Conservation (phyloP, 2,888 invertebrate genomes). For the Caenorhabditis sp. region DNA sequence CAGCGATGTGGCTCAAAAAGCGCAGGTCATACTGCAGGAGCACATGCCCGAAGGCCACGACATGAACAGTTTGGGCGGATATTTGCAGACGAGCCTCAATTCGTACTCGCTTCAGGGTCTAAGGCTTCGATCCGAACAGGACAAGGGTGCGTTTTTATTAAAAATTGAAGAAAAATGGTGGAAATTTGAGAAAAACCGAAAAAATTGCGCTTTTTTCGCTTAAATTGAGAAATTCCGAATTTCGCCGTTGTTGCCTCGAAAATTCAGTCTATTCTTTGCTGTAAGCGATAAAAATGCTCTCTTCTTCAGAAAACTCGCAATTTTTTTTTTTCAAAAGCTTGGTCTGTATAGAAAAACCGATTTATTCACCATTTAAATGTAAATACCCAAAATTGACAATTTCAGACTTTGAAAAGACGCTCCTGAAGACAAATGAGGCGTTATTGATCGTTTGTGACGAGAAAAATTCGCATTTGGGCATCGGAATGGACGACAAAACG, state of each 20-base stretch:
- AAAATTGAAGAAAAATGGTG: background rate
- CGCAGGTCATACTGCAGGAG: conserved; percentile 61
- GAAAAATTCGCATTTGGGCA: conserved; percentile 73
- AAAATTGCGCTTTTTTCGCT: background rate
- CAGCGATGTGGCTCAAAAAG: conserved; percentile 68
- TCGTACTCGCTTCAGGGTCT: conserved; percentile 75
- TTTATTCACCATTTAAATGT: background rate
- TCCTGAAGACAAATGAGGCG: conserved; percentile 74
- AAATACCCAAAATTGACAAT: background rate
- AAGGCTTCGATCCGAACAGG: conserved; percentile 72
- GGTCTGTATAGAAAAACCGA: no score
- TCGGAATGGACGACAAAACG: conserved; percentile 72
- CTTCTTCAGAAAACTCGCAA: background rate
- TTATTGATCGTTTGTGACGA: conserved; percentile 76
- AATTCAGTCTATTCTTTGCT: no score
- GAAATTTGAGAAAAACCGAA: background rate
- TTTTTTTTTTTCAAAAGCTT: conserved; percentile 35
- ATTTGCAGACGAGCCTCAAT: conserved; percentile 67
- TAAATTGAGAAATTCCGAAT: no score
- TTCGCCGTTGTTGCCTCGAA: no score
- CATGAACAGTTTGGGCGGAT: conserved; percentile 69
- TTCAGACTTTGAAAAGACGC: conserved; percentile 71
- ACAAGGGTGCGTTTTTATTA: conserved; percentile 63
- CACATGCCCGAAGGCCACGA: conserved; percentile 76
- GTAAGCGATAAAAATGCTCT: no score